Evolutionary conservation across 2,113 vertebrate genomes (phyloP).

Genomic region (Antechinus stuartii): DNA sequence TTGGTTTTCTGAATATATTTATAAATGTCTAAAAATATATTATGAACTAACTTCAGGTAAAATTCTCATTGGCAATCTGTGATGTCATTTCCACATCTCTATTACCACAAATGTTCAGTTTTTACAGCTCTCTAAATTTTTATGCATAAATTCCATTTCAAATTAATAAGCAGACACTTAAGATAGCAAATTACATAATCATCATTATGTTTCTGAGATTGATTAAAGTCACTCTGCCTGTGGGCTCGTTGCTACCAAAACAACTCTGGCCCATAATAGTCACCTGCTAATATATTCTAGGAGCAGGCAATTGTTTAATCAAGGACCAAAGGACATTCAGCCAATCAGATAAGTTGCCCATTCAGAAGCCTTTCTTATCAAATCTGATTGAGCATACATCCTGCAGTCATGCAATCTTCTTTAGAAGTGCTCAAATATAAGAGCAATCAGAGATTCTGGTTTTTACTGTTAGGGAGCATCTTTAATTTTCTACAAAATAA

Average conservation of each 20-base stretch:
- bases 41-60: not conserved
- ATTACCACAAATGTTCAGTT: not conserved
- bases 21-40: not conserved
- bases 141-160: conserved; percentile 24
- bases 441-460: conserved; percentile 27
- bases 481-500: conserved; percentile 58
- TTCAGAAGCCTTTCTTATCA: not conserved
- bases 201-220: conserved; percentile 7
- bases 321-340: conserved; percentile 31
- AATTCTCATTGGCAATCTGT: conserved; percentile 7
- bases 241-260: not conserved
- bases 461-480: conserved; percentile 18
- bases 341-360: conserved; percentile 3
- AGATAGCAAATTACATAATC: not conserved
- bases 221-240: conserved; percentile 21
- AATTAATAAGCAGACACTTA: not conserved
- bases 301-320: conserved; percentile 2
- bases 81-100: conserved; percentile 22
- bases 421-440: conserved; percentile 33
- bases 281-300: conserved; percentile 18
- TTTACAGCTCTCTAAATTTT: not conserved
- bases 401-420: conserved; percentile 13
- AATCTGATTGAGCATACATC: conserved; percentile 1
- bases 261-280: conserved; percentile 27
- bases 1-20: not conserved